phyloP scores from a whole-genome alignment of 2,888 invertebrate genomes.

The Cistogaster globosa region DNA sequence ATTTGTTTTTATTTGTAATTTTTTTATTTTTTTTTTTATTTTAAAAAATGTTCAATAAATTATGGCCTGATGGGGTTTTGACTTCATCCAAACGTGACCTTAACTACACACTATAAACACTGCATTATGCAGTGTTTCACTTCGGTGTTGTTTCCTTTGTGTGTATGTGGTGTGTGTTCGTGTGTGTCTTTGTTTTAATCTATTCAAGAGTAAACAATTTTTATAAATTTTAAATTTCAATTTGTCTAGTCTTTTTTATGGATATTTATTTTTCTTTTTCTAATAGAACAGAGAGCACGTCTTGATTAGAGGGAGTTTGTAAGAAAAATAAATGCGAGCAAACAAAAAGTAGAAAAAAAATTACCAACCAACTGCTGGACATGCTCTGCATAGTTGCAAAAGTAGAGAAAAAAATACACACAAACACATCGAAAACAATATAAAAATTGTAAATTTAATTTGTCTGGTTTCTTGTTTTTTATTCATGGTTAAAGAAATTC shows the following conservation, averaged over 20 bases:
- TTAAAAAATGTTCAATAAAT: conserved; percentile 47
- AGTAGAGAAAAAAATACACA: conserved; percentile 13
- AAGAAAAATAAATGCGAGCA: not conserved
- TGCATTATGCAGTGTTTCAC: not conserved
- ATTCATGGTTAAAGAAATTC: conserved; percentile 39
- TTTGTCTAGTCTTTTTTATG: conserved; percentile 71
- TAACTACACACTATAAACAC: not conserved
- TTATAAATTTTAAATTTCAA: conserved; percentile 70
- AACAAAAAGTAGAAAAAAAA: conserved; percentile 6
- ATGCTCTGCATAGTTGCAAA: conserved; percentile 50
- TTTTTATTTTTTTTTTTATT: conserved; percentile 7
- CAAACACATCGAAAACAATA: conserved; percentile 42
- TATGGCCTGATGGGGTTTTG: conserved; percentile 30
- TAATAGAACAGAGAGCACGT: conserved; percentile 53
- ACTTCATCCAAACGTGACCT: conserved; percentile 62
- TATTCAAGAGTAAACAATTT: conserved; percentile 65
- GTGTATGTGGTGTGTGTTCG: not conserved
- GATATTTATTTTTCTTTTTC: conserved; percentile 62
- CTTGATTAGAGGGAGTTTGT: conserved; percentile 57
- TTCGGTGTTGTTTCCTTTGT: not conserved
- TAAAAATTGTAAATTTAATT: conserved; percentile 67
- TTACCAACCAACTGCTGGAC: conserved; percentile 29
- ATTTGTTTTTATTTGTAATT: not conserved
- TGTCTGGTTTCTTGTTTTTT: conserved; percentile 52
- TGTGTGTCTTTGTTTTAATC: conserved; percentile 19